These are phyloP conservation scores for Pangasius macronema DNA, from an alignment of 2,797 vertebrate species.

Conservation along the genomic window DNA sequence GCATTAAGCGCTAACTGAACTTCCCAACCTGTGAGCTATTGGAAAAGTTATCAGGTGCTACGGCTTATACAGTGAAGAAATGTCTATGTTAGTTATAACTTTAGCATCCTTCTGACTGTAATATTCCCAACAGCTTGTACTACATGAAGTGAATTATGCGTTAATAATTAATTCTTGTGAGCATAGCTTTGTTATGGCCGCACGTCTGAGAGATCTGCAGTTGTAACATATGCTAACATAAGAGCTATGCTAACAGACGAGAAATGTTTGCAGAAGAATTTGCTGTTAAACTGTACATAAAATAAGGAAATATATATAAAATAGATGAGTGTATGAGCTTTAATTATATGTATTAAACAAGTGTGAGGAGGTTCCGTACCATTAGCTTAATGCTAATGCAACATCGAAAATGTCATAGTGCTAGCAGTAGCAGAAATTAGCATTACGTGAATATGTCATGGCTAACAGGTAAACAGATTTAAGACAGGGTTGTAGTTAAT, in stretches of 20 bases:
- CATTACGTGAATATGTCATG: neutral
- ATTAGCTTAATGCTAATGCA: neutral
- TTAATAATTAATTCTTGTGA: neutral
- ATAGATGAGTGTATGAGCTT: neutral
- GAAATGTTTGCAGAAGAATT: neutral
- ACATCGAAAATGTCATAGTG: neutral
- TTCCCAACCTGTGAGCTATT: neutral
- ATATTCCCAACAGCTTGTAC: neutral
- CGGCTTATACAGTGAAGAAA: too few species aligned
- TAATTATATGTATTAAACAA: neutral
- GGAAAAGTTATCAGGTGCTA: neutral
- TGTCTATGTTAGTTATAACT: neutral
- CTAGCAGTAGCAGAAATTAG: neutral
- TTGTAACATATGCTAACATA: neutral
- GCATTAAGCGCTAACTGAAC: neutral
- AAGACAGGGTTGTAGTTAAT: neutral
- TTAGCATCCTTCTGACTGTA: neutral
- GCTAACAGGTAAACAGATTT: neutral
- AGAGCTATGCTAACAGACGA: neutral
- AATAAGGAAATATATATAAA: neutral
- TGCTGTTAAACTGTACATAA: neutral
- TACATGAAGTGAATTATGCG: too few species aligned
- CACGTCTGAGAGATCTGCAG: neutral
- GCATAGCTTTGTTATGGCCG: neutral
- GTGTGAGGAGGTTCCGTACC: neutral